Evolutionary conservation across 2,888 invertebrate genomes (phyloP).

Genomic region (Choristoneura rosaceana): DNA sequence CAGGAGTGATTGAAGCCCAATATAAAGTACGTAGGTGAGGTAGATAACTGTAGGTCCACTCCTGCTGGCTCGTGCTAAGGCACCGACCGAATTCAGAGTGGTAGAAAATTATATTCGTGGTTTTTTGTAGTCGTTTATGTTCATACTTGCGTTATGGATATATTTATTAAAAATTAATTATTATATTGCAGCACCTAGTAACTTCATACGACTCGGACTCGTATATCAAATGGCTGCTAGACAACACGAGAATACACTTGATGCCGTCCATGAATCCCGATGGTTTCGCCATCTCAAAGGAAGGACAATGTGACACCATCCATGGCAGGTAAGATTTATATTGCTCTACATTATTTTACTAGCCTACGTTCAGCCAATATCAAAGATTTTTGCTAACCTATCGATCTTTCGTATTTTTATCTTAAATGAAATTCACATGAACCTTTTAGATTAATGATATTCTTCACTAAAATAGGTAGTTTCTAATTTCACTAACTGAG

Average conservation of each 20-base stretch:
- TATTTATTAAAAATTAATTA: background rate
- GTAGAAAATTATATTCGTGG: too few species aligned
- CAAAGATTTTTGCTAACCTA: background rate
- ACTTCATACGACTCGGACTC: constrained; percentile 93
- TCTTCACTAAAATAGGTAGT: background rate
- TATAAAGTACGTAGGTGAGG: too few species aligned
- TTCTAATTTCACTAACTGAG: background rate
- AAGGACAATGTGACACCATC: constrained; percentile 94
- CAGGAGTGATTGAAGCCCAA: too few species aligned
- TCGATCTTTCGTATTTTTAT: background rate
- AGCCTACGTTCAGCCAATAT: background rate
- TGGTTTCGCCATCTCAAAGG: constrained; percentile 96
- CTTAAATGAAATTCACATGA: too few species aligned
- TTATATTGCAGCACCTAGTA: constrained; percentile 88
- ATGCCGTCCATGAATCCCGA: constrained; percentile 99
- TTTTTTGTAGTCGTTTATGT: too few species aligned
- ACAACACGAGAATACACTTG: constrained; percentile 98
- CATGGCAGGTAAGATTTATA: constrained; percentile 89
- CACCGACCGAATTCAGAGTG: too few species aligned
- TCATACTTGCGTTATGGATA: too few species aligned
- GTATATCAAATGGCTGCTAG: constrained; percentile 95
- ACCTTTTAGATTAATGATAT: background rate
- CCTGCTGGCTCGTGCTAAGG: too few species aligned
- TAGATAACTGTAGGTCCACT: too few species aligned
- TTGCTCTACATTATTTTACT: background rate